These are phyloP conservation scores for Galago senegalensis DNA, from an alignment of 2,797 vertebrate genomes.

Conservation along the genomic window DNA sequence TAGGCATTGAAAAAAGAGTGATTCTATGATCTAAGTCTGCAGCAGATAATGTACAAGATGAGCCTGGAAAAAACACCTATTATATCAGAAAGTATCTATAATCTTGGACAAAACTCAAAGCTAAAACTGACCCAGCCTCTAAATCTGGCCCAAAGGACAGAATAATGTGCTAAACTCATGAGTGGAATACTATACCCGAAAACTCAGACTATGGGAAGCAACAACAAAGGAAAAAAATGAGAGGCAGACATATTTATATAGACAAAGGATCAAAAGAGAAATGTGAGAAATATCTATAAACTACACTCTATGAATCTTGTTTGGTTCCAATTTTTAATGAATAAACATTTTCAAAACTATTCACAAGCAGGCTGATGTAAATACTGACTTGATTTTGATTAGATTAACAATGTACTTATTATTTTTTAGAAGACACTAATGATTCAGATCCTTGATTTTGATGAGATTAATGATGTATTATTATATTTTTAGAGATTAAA, in stretches of 20 bases:
- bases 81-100: neutral
- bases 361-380: too few species aligned
- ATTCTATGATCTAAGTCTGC: neutral
- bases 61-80: neutral
- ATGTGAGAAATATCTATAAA: neutral
- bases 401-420: too few species aligned
- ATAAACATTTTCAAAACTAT: too few species aligned
- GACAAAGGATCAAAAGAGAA: neutral
- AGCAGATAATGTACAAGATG: neutral
- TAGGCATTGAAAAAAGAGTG: neutral
- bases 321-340: too few species aligned
- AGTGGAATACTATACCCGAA: neutral
- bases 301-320: neutral
- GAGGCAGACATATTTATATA: too few species aligned
- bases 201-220: neutral
- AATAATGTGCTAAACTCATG: neutral
- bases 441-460: too few species aligned
- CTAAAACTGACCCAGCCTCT: neutral
- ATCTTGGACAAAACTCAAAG: neutral
- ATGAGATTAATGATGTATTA: too few species aligned
- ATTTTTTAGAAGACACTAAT: too few species aligned
- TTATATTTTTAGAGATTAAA: too few species aligned
- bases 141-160: neutral
- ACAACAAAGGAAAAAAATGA: neutral
- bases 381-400: too few species aligned